Evolutionary conservation across 2,113 vertebrate species (phyloP).

Genomic region (Sclerurus mexicanus): DNA sequence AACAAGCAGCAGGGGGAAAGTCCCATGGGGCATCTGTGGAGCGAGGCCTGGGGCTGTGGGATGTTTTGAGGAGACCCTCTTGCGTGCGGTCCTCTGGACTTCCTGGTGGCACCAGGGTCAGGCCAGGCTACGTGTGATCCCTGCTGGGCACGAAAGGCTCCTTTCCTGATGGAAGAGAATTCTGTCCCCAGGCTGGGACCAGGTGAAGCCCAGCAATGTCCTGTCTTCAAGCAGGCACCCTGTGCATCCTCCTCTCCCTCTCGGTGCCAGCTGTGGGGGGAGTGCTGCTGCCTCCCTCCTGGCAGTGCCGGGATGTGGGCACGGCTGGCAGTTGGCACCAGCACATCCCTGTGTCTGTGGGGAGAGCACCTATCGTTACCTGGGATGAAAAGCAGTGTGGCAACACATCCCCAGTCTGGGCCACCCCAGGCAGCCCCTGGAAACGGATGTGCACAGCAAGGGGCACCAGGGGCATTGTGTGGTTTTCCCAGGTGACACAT

Average conservation of each 20-base stretch:
- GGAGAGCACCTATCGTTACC: fast-evolving
- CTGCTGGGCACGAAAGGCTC: fast-evolving
- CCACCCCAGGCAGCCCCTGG: background rate
- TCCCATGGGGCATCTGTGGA: background rate
- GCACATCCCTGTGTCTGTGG: background rate
- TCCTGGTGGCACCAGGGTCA: fast-evolving
- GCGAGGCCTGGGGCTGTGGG: background rate
- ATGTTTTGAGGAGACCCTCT: fast-evolving
- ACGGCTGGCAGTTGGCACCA: background rate
- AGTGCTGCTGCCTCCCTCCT: background rate
- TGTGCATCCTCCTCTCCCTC: background rate
- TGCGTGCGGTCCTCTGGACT: background rate
- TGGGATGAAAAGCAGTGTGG: fast-evolving
- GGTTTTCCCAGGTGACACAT: background rate
- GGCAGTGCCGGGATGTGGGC: fast-evolving
- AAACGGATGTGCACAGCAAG: background rate
- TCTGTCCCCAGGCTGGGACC: background rate
- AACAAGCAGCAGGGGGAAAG: background rate
- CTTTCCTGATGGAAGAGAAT: background rate
- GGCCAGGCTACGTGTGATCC: background rate
- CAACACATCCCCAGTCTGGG: background rate
- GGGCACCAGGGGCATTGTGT: too few species aligned
- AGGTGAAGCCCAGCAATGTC: background rate
- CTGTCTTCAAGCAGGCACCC: background rate
- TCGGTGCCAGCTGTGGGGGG: fast-evolving